Evolutionary conservation across 92 coral and sea anemone species (phyloP).

Genomic region (Umimayanthus kanabou): DNA sequence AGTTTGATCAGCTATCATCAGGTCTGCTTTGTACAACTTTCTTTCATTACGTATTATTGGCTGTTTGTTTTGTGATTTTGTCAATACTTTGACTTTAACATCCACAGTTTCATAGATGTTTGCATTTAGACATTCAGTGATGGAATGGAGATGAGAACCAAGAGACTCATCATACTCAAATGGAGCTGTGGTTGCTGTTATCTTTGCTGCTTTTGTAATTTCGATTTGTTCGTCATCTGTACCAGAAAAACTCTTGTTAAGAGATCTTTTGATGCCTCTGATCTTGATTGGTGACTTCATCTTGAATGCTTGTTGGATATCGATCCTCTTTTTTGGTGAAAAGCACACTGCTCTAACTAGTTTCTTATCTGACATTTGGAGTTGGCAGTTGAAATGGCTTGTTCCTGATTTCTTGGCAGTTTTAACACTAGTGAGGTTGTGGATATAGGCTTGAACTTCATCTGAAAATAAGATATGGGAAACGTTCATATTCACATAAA

Average conservation of each 20-base stretch:
- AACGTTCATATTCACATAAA: constrained; percentile 24
- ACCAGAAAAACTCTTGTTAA: constrained; percentile 48
- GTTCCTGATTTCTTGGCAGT: constrained; percentile 42
- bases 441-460: constrained; percentile 37
- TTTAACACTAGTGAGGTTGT: constrained; percentile 39
- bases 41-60: constrained; percentile 40
- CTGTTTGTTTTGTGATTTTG: constrained; percentile 48
- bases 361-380: constrained; percentile 61
- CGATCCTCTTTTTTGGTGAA: constrained; percentile 65
- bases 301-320: constrained; percentile 64
- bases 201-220: constrained; percentile 48
- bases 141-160: constrained; percentile 37
- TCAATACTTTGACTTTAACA: constrained; percentile 48
- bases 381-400: constrained; percentile 63
- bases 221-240: constrained; percentile 47
- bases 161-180: constrained; percentile 51
- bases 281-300: constrained; percentile 67
- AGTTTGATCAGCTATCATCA: constrained; percentile 47
- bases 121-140: constrained; percentile 53
- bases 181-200: constrained; percentile 37
- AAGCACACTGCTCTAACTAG: constrained; percentile 68
- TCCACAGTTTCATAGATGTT: constrained; percentile 50
- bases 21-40: constrained; percentile 51
- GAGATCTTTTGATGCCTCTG: constrained; percentile 56
- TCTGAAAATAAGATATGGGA: constrained; percentile 44